phyloP scores from a whole-genome alignment of 2,797 vertebrate species.

The Echiichthys vipera region DNA sequence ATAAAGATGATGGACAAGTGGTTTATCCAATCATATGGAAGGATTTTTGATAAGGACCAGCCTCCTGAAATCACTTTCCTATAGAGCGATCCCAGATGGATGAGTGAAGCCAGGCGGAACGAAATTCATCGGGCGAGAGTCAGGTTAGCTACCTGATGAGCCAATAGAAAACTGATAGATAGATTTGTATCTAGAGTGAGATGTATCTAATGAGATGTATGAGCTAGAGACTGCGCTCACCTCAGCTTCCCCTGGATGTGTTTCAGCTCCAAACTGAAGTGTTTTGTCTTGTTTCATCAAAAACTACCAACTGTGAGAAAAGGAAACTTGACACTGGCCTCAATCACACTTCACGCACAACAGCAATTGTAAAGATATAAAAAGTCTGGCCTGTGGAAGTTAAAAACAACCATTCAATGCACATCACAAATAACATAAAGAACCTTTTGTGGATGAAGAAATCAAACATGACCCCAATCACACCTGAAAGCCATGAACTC shows the following conservation, averaged over 20 bases:
- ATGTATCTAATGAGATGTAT: too few relatives aligned
- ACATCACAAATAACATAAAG: slow-evolving; percentile 5
- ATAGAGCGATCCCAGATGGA: too few relatives aligned
- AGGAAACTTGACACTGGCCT: neutral
- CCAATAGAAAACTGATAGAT: neutral
- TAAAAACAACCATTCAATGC: slow-evolving; percentile 17
- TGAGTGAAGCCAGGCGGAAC: too few relatives aligned
- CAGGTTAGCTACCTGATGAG: neutral
- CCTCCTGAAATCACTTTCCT: too few relatives aligned
- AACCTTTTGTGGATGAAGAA: slow-evolving; percentile 7
- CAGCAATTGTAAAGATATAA: neutral
- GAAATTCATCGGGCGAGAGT: too few relatives aligned
- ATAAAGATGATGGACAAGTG: too few relatives aligned
- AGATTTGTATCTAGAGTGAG: neutral
- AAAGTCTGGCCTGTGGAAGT: neutral
- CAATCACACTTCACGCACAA: neutral
- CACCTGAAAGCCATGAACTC: neutral
- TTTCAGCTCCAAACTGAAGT: neutral
- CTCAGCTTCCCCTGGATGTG: neutral
- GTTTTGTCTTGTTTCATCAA: neutral
- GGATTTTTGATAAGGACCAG: too few relatives aligned
- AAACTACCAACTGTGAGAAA: neutral
- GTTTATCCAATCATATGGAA: too few relatives aligned
- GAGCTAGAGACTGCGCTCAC: neutral
- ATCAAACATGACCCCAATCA: slow-evolving; percentile 35